A percentile compares a stretch with the other conserved stretches of the same genome.
Conservation (phyloP, 2,888 invertebrate genomes). For the Odontocerum albicorne region DNA sequence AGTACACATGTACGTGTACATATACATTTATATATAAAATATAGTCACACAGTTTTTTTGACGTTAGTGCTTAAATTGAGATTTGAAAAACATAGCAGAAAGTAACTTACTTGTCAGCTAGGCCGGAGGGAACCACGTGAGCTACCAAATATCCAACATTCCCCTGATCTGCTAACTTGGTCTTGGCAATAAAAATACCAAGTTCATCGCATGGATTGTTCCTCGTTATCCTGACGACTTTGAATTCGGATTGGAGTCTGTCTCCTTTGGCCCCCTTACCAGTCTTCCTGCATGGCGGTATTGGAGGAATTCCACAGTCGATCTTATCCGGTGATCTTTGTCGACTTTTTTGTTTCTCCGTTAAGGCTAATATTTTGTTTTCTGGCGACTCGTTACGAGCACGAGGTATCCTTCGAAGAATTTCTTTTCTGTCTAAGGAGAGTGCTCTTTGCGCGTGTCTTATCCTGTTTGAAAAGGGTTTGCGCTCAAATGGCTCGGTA, state of each 20-base stretch:
- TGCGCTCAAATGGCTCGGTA: constrained; percentile 27
- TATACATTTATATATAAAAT: no score
- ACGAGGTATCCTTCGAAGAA: constrained; percentile 54
- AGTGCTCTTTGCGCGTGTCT: constrained; percentile 56
- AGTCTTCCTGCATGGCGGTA: constrained; percentile 51
- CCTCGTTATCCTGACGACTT: constrained; percentile 60
- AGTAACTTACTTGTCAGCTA: constrained; percentile 64
- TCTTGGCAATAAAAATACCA: constrained; percentile 73
- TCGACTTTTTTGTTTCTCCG: constrained; percentile 56
- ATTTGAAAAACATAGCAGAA: no score
- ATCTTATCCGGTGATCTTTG: constrained; percentile 49
- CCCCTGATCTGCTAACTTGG: constrained; percentile 61
- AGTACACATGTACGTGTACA: no score
- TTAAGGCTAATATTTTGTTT: constrained; percentile 52
- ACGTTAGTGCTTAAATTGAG: no score
- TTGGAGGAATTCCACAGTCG: constrained; percentile 55
- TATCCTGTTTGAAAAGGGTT: constrained; percentile 39
- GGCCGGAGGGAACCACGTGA: constrained; percentile 68
- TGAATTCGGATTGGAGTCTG: constrained; percentile 47
- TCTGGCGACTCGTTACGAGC: constrained; percentile 48
- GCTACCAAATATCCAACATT: constrained; percentile 69
- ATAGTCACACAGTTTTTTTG: no score
- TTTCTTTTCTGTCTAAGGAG: constrained; percentile 59
- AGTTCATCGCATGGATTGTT: constrained; percentile 63
- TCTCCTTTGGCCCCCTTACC: constrained; percentile 45